Evolutionary conservation across 2,113 vertebrate species (phyloP).

Genomic region (Chelonoidis abingdonii): DNA sequence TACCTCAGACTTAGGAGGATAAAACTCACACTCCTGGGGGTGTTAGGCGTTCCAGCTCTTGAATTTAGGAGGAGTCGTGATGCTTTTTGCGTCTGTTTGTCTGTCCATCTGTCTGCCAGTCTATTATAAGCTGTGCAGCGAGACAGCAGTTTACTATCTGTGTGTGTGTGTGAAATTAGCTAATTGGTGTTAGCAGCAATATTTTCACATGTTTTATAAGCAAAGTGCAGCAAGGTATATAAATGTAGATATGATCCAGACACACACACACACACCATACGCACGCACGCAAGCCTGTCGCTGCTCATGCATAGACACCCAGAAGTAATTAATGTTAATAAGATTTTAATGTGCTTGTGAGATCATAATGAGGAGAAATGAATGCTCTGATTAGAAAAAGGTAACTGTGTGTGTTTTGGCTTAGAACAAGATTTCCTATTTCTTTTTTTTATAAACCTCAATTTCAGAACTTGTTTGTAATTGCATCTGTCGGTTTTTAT

Average conservation of each 20-base stretch:
- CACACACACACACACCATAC: slow-evolving; percentile 67
- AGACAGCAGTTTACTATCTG: slow-evolving; percentile 83
- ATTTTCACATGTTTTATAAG: slow-evolving; percentile 91
- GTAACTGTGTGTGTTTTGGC: slow-evolving; percentile 89
- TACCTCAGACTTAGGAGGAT: slow-evolving; percentile 66
- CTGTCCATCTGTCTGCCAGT: slow-evolving; percentile 82
- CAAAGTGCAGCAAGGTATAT: slow-evolving; percentile 88
- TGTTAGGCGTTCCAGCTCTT: slow-evolving; percentile 72
- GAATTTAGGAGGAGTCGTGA: slow-evolving; percentile 69
- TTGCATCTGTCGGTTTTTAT: slow-evolving; percentile 86
- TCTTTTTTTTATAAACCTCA: slow-evolving; percentile 87
- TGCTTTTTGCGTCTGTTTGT: slow-evolving; percentile 77
- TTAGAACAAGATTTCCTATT: slow-evolving; percentile 86
- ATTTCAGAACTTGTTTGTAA: slow-evolving; percentile 89
- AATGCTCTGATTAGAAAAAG: slow-evolving; percentile 91
- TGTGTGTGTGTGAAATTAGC: slow-evolving; percentile 83
- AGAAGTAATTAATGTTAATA: slow-evolving; percentile 92
- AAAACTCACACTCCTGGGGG: slow-evolving; percentile 71
- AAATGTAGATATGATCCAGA: slow-evolving; percentile 89
- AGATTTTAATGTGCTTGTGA: slow-evolving; percentile 91
- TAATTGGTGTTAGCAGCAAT: slow-evolving; percentile 90
- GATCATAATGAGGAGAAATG: slow-evolving; percentile 91
- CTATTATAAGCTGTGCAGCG: slow-evolving; percentile 80
- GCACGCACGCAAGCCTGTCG: slow-evolving; percentile 76
- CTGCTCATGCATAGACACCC: slow-evolving; percentile 87